Evolutionary conservation across 1,140 invertebrate genomes (phyloP).

Genomic region (Drosophila bocki): DNA sequence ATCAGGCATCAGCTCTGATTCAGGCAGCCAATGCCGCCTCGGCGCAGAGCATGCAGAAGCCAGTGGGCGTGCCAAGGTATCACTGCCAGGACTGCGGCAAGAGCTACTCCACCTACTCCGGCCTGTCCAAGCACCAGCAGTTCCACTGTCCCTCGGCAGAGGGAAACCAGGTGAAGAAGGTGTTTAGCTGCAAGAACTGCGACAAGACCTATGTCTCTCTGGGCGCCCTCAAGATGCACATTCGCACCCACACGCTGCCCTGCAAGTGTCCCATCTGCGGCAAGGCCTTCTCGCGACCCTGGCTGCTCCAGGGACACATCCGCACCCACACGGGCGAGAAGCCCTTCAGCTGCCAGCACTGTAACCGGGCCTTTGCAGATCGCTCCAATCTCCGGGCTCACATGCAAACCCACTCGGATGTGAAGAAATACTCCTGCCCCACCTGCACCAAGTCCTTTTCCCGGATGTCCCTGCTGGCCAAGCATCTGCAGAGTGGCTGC

Average conservation of each 20-base stretch:
- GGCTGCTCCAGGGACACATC: constrained; percentile 98
- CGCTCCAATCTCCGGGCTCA: constrained; percentile 98
- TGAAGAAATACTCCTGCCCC: constrained; percentile 98
- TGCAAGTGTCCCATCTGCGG: constrained; percentile 98
- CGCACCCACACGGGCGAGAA: constrained; percentile 98
- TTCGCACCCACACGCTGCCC: constrained; percentile 98
- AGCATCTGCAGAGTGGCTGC: constrained; percentile 96
- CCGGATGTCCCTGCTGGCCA: constrained; percentile 96
- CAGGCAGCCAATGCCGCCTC: constrained; percentile 76
- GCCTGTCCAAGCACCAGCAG: constrained; percentile 97
- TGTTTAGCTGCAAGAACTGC: constrained; percentile 98
- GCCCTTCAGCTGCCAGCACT: constrained; percentile 97
- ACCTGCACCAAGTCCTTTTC: constrained; percentile 98
- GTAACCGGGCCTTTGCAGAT: constrained; percentile 98
- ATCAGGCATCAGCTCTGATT: constrained; percentile 75
- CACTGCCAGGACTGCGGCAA: constrained; percentile 97
- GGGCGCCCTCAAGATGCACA: constrained; percentile 99
- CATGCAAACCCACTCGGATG: constrained; percentile 98
- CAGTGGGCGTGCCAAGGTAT: constrained; percentile 88
- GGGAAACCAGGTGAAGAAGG: constrained; percentile 93
- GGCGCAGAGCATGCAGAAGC: constrained; percentile 79
- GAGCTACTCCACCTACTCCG: constrained; percentile 98
- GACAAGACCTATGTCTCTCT: constrained; percentile 97
- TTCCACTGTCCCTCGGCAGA: constrained; percentile 96
- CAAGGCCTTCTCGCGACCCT: constrained; percentile 98